Conservation (phyloP, 2,888 invertebrate species). For the Orchesellides sinensis region DNA sequence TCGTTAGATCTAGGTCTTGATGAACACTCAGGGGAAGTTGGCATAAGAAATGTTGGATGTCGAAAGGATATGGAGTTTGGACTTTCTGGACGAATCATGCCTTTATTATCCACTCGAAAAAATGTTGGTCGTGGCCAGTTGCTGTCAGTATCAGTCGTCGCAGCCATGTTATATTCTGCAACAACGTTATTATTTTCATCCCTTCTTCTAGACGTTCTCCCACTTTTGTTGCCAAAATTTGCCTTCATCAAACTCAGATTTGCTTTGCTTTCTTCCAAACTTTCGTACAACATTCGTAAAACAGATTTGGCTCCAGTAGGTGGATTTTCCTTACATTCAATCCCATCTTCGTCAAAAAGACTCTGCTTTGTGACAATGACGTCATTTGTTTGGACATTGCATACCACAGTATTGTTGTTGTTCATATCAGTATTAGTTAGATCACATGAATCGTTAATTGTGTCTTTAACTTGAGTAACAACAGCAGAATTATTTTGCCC, state of each 20-base stretch:
- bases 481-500: too few species aligned
- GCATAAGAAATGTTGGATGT: constrained; percentile 22
- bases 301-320: constrained; percentile 20
- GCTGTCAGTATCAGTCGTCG: too few species aligned
- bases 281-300: constrained; percentile 29
- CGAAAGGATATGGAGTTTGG: constrained; percentile 1
- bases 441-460: too few species aligned
- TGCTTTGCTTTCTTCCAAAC: constrained; percentile 42
- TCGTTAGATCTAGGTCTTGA: too few species aligned
- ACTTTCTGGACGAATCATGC: constrained; percentile 21
- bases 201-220: background rate
- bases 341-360: too few species aligned
- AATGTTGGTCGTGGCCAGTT: constrained; percentile 7
- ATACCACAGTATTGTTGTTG: background rate
- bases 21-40: too few species aligned
- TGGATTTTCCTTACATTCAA: too few species aligned
- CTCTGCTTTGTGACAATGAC: background rate
- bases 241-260: too few species aligned
- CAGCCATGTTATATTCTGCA: too few species aligned
- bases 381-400: background rate
- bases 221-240: background rate
- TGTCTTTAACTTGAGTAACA: too few species aligned
- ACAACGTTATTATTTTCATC: background rate
- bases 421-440: background rate
- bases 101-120: constrained; percentile 36